Evolutionary conservation across 2,888 invertebrate genomes (phyloP), one percentile per base, ranked within the genome.

Genomic region (Ernsta delagoae): DNA sequence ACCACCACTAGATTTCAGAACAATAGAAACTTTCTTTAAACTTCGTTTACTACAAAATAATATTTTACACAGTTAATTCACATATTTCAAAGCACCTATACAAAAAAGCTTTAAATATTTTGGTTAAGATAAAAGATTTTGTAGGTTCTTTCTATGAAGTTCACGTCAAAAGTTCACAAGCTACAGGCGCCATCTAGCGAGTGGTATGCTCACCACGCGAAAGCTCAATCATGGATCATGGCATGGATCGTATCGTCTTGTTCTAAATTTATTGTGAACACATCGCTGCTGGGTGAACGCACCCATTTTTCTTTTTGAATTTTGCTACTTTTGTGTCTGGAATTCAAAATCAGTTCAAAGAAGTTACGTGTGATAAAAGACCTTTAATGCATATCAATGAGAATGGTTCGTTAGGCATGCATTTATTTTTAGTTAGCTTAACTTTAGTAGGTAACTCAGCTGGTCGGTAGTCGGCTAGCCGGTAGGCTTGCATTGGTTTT

Each of bases 81-180:
- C 67, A 67, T 61, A 16, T 60, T 67, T 62, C 31, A 65, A 45
- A 68, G 43, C 59, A 67, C 61, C 57, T 24, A 56, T 86, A 85
- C 81, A 86, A 85, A 88, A 50, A 90, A 88, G 85, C 86, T 88
- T 45, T 81, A 89, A 85, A 83, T 91, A 91, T 90, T 92, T 91
- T 92, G 91, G 90, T 24, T 24, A 24, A 24, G 24, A 24, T 24
- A 24, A 24, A 24, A 24, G 24, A 24, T 24, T 24, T 24, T 88
- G 75, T 88, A 90, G 87, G 90, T 89, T 81, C 84, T 84, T 85
- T 24, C 24, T n/a, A n/a, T 87, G 85, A 92, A 92, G 92, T 92
- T 92, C 89, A 92, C 89, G 92, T 93, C 92, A 93, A 92, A 92
- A 93, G 92, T 93, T 92, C 92, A 91, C 84, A 83, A 79, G 79